Conservation (phyloP, 2,113 vertebrate species). For the Platanista minor region DNA sequence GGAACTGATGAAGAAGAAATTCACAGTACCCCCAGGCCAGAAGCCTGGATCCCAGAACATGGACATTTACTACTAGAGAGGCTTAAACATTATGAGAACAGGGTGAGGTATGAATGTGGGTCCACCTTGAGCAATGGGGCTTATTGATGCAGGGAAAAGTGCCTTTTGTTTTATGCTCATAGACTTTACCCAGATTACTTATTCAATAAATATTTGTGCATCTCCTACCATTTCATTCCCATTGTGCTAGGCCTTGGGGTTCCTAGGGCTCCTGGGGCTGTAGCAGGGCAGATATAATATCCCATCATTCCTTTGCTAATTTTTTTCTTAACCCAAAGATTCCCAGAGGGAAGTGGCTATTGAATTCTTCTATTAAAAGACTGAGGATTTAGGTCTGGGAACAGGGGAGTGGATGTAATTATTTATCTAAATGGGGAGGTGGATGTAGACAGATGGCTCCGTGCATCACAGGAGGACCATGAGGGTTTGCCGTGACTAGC, state of each 20-base stretch:
- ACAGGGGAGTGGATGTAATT: no score
- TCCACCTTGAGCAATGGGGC: not conserved
- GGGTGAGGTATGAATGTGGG: not conserved
- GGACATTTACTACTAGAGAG: not conserved
- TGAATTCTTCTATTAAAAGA: not conserved
- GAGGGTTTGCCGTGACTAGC: not conserved
- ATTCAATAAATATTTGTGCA: not conserved
- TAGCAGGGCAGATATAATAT: not conserved
- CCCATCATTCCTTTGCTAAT: not conserved
- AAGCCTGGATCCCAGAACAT: not conserved
- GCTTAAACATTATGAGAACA: not conserved
- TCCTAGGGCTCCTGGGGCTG: not conserved
- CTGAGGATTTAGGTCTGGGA: not conserved
- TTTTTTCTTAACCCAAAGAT: not conserved
- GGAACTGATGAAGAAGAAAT: not conserved
- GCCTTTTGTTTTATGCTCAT: not conserved
- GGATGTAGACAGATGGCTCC: not conserved
- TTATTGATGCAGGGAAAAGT: not conserved
- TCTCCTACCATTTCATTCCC: not conserved
- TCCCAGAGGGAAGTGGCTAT: not conserved
- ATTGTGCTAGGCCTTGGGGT: not conserved
- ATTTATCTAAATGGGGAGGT: not conserved
- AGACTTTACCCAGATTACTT: not conserved
- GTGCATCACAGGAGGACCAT: fast-evolving
- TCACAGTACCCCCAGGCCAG: not conserved